phyloP scores from a whole-genome alignment of 1,140 invertebrate genomes.

The Steinernema khuongi region DNA sequence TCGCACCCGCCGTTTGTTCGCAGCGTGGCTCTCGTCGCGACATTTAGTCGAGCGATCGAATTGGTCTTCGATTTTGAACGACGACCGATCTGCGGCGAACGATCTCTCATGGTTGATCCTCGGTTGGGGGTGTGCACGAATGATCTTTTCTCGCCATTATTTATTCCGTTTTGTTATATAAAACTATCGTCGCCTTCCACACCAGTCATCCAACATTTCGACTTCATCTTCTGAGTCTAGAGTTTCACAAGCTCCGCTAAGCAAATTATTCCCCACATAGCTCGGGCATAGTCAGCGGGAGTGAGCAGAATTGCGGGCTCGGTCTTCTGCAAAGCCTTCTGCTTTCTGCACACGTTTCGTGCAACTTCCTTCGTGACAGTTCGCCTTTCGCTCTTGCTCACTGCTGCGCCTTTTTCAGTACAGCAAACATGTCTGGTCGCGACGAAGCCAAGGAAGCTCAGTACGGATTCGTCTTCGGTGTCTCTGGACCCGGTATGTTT shows the following conservation, averaged over 20 bases:
- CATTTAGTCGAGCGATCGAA: conserved; percentile 14
- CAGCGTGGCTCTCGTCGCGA: conserved; percentile 5
- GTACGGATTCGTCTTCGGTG: conserved; percentile 90
- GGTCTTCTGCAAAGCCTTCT: too few relatives aligned
- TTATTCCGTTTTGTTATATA: conserved; percentile 15
- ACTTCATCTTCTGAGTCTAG: background rate
- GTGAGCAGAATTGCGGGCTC: too few relatives aligned
- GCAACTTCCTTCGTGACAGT: too few relatives aligned
- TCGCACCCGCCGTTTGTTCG: background rate
- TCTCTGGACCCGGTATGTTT: conserved; percentile 86
- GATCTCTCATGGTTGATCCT: conserved; percentile 13
- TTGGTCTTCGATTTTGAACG: conserved; percentile 13
- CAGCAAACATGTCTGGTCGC: conserved; percentile 13
- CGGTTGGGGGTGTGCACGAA: background rate
- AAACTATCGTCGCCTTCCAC: background rate
- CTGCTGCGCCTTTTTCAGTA: too few relatives aligned
- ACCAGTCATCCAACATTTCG: background rate
- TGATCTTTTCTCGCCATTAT: conserved; percentile 10
- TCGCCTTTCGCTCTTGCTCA: too few relatives aligned
- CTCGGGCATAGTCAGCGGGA: too few relatives aligned
- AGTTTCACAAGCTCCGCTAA: background rate
- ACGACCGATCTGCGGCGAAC: conserved; percentile 10
- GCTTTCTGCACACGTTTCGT: too few relatives aligned
- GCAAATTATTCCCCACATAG: background rate
- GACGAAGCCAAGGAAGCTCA: conserved; percentile 79